These are phyloP conservation scores for Erpornis zantholeuca DNA, from an alignment of 2,113 vertebrate genomes.

Conservation along the genomic window DNA sequence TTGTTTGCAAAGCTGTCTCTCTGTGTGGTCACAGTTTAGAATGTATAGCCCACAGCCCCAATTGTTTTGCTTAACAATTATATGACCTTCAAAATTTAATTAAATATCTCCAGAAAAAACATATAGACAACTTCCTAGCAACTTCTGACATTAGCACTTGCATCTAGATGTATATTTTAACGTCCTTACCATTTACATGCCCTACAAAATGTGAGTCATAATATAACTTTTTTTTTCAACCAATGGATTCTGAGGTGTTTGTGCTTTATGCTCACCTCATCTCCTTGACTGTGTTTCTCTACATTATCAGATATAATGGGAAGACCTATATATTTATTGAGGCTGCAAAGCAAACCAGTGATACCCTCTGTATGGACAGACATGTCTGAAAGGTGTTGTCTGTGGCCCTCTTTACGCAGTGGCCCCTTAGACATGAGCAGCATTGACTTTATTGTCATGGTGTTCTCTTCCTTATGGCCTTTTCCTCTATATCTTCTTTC, in stretches of 20 bases:
- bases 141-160: neutral
- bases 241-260: neutral
- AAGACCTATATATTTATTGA: neutral
- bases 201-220: neutral
- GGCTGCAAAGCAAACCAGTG: neutral
- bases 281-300: neutral
- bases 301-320: neutral
- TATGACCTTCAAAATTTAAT: neutral
- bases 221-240: rapidly evolving
- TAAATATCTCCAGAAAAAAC: neutral
- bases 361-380: neutral
- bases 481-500: neutral
- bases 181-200: neutral
- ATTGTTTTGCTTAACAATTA: neutral
- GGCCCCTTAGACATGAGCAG: rapidly evolving
- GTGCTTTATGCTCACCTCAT: neutral
- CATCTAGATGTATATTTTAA: neutral
- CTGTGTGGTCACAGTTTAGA: neutral
- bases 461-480: neutral
- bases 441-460: neutral
- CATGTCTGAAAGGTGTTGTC: neutral
- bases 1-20: neutral
- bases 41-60: neutral
- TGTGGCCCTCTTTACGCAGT: neutral
- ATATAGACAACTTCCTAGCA: neutral